Percentiles rank a stretch among this genome's conserved stretches.
phyloP scores from a whole-genome alignment of 1,140 invertebrate species.

The Macrostomum lignano region DNA sequence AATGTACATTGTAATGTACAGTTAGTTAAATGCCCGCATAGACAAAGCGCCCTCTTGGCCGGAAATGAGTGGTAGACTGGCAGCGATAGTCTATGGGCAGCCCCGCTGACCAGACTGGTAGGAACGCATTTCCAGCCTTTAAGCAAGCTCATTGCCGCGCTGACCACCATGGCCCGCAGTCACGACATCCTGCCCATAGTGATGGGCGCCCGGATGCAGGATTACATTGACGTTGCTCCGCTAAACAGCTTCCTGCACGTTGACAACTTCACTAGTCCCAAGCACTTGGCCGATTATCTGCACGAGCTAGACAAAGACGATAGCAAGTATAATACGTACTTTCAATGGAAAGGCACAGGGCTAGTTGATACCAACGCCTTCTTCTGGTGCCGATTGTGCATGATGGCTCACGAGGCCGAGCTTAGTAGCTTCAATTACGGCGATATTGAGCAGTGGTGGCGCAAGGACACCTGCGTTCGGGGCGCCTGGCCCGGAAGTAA shows the following conservation, averaged over 20 bases:
- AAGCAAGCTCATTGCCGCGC: too few species aligned
- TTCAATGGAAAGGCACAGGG: conserved; percentile 58
- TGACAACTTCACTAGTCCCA: conserved; percentile 16
- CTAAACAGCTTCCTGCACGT: conserved; percentile 23
- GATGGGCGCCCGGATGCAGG: conserved; percentile 26
- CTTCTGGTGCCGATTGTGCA: conserved; percentile 2
- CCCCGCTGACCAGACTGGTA: too few species aligned
- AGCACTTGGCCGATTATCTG: conserved; percentile 17
- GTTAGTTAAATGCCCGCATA: too few species aligned
- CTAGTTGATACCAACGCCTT: conserved; percentile 3
- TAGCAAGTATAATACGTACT: conserved; percentile 63
- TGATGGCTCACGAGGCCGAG: conserved; percentile 11
- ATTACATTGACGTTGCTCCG: conserved; percentile 14
- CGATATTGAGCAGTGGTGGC: conserved; percentile 1
- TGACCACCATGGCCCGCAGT: conserved; percentile 8
- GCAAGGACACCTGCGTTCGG: neutral
- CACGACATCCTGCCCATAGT: conserved; percentile 18
- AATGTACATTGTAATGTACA: too few species aligned
- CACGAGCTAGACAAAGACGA: conserved; percentile 44
- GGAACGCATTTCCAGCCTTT: too few species aligned
- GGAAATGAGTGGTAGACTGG: too few species aligned
- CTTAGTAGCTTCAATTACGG: neutral
- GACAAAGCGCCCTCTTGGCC: too few species aligned
- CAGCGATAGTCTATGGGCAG: too few species aligned
- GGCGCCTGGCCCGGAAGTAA: too few species aligned